phyloP scores from a whole-genome alignment of 2,113 vertebrate species.

The Thinocorus orbignyianus region DNA sequence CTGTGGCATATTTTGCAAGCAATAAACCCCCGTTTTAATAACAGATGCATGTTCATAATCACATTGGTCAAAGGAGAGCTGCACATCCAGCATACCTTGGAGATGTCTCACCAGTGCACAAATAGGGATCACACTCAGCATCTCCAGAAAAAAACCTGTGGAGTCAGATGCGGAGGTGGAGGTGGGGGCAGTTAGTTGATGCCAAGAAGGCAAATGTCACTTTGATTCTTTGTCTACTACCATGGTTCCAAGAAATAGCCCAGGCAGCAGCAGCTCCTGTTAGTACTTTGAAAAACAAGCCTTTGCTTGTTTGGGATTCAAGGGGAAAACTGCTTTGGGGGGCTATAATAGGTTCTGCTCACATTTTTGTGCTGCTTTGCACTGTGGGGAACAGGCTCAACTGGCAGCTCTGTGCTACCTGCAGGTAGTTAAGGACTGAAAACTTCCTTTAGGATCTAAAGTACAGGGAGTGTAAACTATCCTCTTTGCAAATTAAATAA shows the following conservation, averaged over 20 bases:
- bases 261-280: neutral
- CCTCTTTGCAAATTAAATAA: neutral
- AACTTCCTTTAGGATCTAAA: neutral
- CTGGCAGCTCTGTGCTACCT: neutral
- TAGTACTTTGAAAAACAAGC: neutral
- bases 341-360: neutral
- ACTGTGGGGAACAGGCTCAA: neutral
- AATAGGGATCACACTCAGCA: constrained; percentile 57
- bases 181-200: neutral
- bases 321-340: neutral
- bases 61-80: neutral
- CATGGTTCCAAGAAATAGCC: neutral
- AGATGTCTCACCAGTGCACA: neutral
- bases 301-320: neutral
- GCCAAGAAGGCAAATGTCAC: constrained; percentile 58
- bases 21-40: neutral
- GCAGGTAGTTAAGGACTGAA: neutral
- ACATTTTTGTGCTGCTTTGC: neutral
- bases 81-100: constrained; percentile 14
- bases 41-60: neutral
- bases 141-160: constrained; percentile 29
- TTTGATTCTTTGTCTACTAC: constrained; percentile 23
- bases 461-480: neutral
- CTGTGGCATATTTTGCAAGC: neutral
- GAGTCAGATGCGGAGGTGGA: constrained; percentile 7